A percentile compares a stretch with the other conserved stretches of the same genome.
Conservation (phyloP, 2,888 invertebrate species). For the Melieria crassipennis region DNA sequence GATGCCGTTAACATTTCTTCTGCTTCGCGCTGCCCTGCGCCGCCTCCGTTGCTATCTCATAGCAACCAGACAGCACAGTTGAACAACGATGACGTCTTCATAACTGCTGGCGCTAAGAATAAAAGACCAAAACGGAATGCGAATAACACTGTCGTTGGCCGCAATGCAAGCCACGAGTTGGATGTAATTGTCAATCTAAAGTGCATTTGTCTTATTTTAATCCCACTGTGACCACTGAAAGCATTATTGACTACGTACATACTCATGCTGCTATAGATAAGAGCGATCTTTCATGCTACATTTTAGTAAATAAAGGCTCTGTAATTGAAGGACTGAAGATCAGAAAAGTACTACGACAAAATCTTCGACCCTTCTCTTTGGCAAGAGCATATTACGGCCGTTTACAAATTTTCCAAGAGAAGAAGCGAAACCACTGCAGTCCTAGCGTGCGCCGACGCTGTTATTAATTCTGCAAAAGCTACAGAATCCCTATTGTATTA, state of each 20-base stretch:
- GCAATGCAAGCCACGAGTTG: not conserved
- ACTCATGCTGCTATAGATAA: conserved; percentile 1
- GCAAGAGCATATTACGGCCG: not conserved
- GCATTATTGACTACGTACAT: not conserved
- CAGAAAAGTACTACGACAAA: not conserved
- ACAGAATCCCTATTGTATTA: no score
- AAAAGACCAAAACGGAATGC: not conserved
- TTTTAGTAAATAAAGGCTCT: not conserved
- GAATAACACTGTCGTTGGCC: not conserved
- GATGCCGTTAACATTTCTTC: no score
- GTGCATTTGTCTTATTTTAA: conserved; percentile 3
- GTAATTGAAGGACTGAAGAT: not conserved
- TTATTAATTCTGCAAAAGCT: no score
- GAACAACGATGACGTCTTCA: not conserved
- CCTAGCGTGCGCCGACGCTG: no score
- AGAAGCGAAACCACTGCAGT: not conserved
- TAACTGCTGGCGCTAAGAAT: not conserved
- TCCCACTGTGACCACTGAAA: conserved; percentile 8
- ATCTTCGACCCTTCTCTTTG: conserved; percentile 4
- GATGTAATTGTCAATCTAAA: not conserved
- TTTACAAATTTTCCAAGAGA: conserved; percentile 1
- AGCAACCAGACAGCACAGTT: not conserved
- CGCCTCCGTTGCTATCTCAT: no score
- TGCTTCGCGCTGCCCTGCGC: no score
- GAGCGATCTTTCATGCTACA: not conserved